Evolutionary conservation across 2,888 invertebrate species (phyloP), one percentile per base, ranked within the genome.

Genomic region (Oegoconia quadripuncta): DNA sequence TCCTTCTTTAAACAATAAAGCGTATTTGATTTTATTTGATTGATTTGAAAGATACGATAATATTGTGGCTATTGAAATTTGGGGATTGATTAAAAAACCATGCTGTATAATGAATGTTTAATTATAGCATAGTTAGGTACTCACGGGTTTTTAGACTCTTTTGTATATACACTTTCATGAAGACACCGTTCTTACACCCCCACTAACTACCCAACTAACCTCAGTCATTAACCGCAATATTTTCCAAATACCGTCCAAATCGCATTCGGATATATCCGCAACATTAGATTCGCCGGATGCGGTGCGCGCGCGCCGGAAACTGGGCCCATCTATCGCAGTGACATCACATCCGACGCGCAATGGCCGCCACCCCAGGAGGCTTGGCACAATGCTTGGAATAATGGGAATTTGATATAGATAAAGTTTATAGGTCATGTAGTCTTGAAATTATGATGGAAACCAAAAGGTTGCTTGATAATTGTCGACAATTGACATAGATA

Each of bases 251-350:
- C 50, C 71, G 53, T 57, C 59, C 64, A 73, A 77, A 82, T 79
- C 64, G 70, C 70, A 63, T 69, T 64, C 81, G 80, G 81, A 80
- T 68, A 64, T 69, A 63, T 63, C 54, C 72, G 72, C 68, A 62
- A 74, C 80, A 75, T 80, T 78, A 72, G 64, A 47, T 50, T 53
- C 46, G 50, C 50, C 69, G 78, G 78, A 76, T 59, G 67, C 50
- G 67, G 71, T 65, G 72, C 74, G 74, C 73, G 61, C 56, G 74
- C 76, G 73, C 67, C 80, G 80, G 80, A 79, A 57, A 59, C 51
- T 56, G 53, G 48, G 54, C 67, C 73, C 73, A 80, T 83, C 64
- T 55, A 79, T 80, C 71, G 64, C 55, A 50, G 64, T 71, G 69
- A 74, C 73, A 69, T 69, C 63, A 66, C 71, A 63, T 78, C 80